These are phyloP conservation scores for Thermophis baileyi DNA, from an alignment of 2,113 vertebrate species.

Conservation along the genomic window DNA sequence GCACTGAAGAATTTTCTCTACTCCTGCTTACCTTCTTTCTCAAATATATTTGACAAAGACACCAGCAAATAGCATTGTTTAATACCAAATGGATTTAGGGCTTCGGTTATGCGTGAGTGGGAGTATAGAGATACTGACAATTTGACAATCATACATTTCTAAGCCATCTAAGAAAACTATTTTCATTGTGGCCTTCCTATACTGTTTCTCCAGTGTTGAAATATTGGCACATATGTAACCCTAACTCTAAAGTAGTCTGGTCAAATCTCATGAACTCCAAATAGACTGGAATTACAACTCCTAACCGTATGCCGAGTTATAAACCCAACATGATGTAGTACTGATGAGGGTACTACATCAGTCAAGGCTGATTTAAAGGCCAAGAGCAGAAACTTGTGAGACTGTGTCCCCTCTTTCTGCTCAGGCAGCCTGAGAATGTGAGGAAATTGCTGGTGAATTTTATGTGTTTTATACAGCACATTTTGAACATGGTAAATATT, in stretches of 20 bases:
- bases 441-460: neutral
- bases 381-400: neutral
- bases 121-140: constrained; percentile 29
- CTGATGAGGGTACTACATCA: neutral
- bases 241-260: neutral
- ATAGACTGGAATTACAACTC: neutral
- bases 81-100: constrained; percentile 15
- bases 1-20: constrained; percentile 1
- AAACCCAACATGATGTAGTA: neutral
- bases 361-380: neutral
- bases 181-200: neutral
- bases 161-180: constrained; percentile 29
- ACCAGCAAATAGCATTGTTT: constrained; percentile 31
- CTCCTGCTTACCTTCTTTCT: neutral
- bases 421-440: neutral
- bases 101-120: constrained; percentile 28
- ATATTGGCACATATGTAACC: neutral
- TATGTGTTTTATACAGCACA: neutral
- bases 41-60: neutral
- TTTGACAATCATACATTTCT: constrained; percentile 34
- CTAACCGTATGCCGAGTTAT: neutral
- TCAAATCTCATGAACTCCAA: neutral
- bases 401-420: neutral
- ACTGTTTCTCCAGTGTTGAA: constrained; percentile 9
- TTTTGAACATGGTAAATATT: neutral